A percentile compares a stretch with the other conserved stretches of the same genome.
phyloP scores from a whole-genome alignment of 2,113 vertebrate genomes.

The Amazona vittata region DNA sequence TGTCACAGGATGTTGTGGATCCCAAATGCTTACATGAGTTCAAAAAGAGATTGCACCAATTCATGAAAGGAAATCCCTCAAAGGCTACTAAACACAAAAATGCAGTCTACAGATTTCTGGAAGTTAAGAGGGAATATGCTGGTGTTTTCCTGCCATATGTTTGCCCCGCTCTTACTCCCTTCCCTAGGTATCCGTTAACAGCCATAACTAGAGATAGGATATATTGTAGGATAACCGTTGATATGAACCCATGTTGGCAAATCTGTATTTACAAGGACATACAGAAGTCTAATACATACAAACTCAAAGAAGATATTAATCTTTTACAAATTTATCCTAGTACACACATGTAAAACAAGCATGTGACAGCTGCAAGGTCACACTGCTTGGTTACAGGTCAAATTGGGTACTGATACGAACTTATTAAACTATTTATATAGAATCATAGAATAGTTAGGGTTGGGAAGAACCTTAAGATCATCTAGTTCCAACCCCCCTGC shows the following conservation, averaged over 20 bases:
- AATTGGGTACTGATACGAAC: not conserved
- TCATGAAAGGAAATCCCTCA: conserved; percentile 49
- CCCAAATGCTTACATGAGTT: conserved; percentile 10
- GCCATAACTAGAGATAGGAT: not conserved
- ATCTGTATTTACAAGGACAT: not conserved
- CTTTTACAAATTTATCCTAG: not conserved
- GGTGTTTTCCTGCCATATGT: conserved; percentile 29
- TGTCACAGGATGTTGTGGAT: conserved; percentile 1
- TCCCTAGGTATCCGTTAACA: not conserved
- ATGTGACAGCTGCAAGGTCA: not conserved
- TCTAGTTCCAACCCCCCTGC: no score
- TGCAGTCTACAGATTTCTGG: conserved; percentile 11
- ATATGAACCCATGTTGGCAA: not conserved
- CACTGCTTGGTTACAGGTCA: not conserved
- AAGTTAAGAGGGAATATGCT: not conserved
- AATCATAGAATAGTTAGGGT: no score
- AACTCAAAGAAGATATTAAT: not conserved
- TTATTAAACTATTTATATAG: not conserved
- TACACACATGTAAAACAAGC: not conserved
- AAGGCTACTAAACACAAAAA: conserved; percentile 42
- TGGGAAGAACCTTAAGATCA: no score
- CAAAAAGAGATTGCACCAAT: conserved; percentile 38
- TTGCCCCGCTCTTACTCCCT: not conserved
- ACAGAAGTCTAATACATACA: not conserved
- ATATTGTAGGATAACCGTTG: not conserved